Evolutionary conservation across 2,888 invertebrate genomes (phyloP), one percentile per base, ranked within the genome.

Genomic region (Orchesellides sinensis): DNA sequence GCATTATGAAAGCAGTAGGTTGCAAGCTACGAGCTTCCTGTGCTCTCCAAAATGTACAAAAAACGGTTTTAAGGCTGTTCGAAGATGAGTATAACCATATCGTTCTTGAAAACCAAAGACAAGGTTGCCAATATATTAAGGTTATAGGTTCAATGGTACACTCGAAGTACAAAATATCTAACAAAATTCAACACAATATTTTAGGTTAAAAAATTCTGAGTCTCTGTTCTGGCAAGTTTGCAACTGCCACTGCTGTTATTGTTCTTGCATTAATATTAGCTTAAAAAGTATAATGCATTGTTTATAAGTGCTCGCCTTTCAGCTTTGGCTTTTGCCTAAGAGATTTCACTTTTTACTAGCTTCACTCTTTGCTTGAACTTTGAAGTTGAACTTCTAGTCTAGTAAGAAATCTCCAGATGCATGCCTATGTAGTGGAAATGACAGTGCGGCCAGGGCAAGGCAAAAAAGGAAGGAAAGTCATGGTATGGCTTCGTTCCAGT

Each of bases 401-500:
- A 40, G n/a, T n/a, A 40, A 10, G n/a, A 40, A 40, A 40, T 40
- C 40, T 40, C 40, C n/a, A 40, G 40, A 40, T 54, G 21, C 54
- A 54, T 12, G 19, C 47, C 72, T 14, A 25, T 65, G 23, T 65
- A 52, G 35, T 68, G 29, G 59, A 59, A 65, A 73, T 63, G 49
- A 27, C 49, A 66, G 49, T 10, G 27, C 6, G 32, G 68, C 29
- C 17, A 32, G 32, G 47, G 17, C 3, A 12, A 45, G 40, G 12
- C 2, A 35, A 47, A 52, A 29, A 54, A 65, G 74, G 74, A 65
- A 74, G 69, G 47, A 63, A 74, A 82, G 47, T 29, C 63, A 63
- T 77, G 68, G 77, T 63, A 84, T 84, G 84, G 84, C 84, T 84
- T 65, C 70, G 82, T 84, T 84, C 84, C 84, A 84, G 84, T 81